Conservation (phyloP, 2,113 vertebrate species). For the Condylura cristata region DNA sequence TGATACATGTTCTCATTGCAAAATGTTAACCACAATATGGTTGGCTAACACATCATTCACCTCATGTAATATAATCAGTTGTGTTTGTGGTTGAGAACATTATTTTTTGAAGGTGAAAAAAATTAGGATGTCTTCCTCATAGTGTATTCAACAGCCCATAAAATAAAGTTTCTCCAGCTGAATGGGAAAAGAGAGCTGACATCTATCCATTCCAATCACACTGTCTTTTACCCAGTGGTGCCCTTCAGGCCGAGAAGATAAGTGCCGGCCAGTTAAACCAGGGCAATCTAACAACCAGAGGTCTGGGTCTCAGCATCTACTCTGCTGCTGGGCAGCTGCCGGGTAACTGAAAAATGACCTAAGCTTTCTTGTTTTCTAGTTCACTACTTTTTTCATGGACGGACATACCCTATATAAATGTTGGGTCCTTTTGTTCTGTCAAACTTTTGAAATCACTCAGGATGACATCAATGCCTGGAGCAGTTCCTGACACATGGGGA, state of each 20-base stretch:
- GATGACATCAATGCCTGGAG: background rate
- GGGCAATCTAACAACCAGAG: background rate
- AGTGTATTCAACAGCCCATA: background rate
- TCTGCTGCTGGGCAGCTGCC: background rate
- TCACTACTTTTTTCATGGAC: background rate
- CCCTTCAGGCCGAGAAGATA: background rate
- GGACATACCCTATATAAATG: background rate
- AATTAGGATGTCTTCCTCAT: background rate
- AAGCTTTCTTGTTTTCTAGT: background rate
- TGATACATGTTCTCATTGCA: background rate
- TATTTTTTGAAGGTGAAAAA: background rate
- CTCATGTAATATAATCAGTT: background rate
- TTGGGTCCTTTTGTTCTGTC: background rate
- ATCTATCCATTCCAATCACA: background rate
- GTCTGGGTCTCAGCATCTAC: background rate
- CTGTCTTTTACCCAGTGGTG: accelerated
- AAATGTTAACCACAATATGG: background rate
- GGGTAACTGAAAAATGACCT: background rate
- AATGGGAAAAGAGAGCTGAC: background rate
- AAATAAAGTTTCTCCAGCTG: background rate
- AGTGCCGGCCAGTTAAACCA: background rate
- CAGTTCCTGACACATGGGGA: background rate
- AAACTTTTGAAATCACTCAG: background rate
- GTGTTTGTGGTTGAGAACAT: background rate
- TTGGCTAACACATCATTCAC: background rate